phyloP scores from a whole-genome alignment of 2,797 vertebrate species.

The Danio aesculapii region DNA sequence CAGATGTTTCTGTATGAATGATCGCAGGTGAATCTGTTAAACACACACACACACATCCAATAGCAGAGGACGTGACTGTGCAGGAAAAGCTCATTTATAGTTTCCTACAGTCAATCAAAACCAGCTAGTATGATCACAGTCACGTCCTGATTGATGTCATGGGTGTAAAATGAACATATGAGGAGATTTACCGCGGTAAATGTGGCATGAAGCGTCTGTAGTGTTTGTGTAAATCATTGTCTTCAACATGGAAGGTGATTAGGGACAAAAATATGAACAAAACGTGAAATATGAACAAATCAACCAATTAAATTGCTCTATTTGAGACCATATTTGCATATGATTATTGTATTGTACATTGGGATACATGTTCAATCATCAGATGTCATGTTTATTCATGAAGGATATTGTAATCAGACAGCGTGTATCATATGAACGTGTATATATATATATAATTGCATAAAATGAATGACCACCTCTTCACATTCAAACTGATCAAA shows the following conservation, averaged over 20 bases:
- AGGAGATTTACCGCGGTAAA: neutral
- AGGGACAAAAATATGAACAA: neutral
- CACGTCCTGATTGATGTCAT: neutral
- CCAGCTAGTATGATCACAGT: neutral
- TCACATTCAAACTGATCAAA: too few relatives aligned
- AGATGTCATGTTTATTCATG: too few relatives aligned
- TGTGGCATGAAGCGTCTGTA: slow-evolving; percentile 12
- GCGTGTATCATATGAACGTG: too few relatives aligned
- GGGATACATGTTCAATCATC: too few relatives aligned
- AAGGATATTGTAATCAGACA: too few relatives aligned
- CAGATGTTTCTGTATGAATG: slow-evolving; percentile 7
- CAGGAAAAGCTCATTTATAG: neutral
- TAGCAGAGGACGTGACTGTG: neutral
- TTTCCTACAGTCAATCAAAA: neutral
- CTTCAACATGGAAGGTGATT: neutral
- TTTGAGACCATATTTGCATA: too few relatives aligned
- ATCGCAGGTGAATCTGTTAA: neutral
- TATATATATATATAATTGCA: too few relatives aligned
- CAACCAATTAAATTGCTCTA: too few relatives aligned
- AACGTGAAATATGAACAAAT: too few relatives aligned
- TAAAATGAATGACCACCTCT: too few relatives aligned
- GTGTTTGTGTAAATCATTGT: slow-evolving; percentile 11
- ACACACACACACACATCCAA: neutral
- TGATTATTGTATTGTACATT: too few relatives aligned
- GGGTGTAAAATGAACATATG: neutral